Base-by-base conservation (phyloP, 2,888 invertebrate genomes). In the Agrotis ipsilon region DNA sequence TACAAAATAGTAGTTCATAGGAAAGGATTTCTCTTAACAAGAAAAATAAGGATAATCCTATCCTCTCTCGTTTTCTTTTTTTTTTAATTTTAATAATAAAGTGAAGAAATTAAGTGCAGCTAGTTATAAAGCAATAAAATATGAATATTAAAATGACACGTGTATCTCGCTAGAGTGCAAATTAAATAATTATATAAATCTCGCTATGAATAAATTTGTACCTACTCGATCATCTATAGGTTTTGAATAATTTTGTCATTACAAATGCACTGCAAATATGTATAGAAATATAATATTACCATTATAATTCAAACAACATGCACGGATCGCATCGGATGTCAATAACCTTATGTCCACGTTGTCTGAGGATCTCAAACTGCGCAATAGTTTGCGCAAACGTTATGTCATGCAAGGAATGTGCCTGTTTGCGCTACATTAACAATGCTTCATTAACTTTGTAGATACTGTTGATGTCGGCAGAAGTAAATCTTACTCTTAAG, bases 331-430 rank as follows among this genome's bases (percentile, higher is more conserved):
- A 13, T 59, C 9, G 66, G 21, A 64, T 67, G 79, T 80, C 80
- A 80, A 72, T 62, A 80, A 68, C 76, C 78, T 45, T 27, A 48
- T 55, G 58, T 52, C 55, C 54, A 45, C 27, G 32, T 61, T 19
- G 43, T 63, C n/a, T 3, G 18, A 55, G 58, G 19, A 63, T 61
- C 5, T 48, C 43, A 45, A 68, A 71, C 61, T 70, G 68, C 79
- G 79, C 79, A 78, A 64, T 52, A 75, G 43, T 54, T 73, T 58
- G 64, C 62, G 68, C 72, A 62, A 60, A 55, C 51, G 51, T 80
- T 64, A 68, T 68, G 62, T 68, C 61, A 68, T 11, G 24, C 4
- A 14, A 69, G 59, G 51, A 78, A 78, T 68, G 61, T 32, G 49
- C 7, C 2, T 75, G 32, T 65, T 75, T 63, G 67, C 59, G 61